These are phyloP conservation scores for Anniella stebbinsi DNA, from an alignment of 2,797 vertebrate genomes.

Conservation along the genomic window DNA sequence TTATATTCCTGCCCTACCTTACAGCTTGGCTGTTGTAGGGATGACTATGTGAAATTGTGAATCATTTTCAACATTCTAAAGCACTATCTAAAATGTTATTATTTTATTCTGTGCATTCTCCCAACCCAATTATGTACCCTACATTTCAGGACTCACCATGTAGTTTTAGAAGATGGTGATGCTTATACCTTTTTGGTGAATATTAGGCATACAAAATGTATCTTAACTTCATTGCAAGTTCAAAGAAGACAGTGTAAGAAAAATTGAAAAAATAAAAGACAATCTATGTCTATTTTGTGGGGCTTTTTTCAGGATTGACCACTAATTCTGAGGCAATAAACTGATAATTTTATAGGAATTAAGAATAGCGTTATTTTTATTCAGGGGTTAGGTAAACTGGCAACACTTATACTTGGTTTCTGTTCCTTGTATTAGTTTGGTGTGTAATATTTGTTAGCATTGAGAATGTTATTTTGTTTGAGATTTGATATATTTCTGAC, in stretches of 20 bases:
- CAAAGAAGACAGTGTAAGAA: not conserved
- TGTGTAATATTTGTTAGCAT: not conserved
- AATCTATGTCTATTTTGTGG: not conserved
- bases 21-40: no score
- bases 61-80: not conserved
- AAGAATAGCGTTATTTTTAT: not conserved
- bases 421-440: not conserved
- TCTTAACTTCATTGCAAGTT: not conserved
- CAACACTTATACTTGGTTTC: conserved; percentile 14
- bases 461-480: not conserved
- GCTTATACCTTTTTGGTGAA: not conserved
- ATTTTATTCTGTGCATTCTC: not conserved
- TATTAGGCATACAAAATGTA: not conserved
- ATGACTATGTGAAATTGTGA: not conserved
- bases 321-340: not conserved
- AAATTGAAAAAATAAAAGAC: not conserved
- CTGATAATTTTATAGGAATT: not conserved
- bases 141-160: not conserved
- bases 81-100: not conserved
- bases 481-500: not conserved
- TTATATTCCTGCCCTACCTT: not conserved
- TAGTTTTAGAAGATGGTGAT: not conserved
- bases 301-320: not conserved
- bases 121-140: not conserved
- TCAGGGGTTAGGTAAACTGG: not conserved